Evolutionary conservation across 2,888 invertebrate species (phyloP).

Genomic region (Drosophila flavopinicola): DNA sequence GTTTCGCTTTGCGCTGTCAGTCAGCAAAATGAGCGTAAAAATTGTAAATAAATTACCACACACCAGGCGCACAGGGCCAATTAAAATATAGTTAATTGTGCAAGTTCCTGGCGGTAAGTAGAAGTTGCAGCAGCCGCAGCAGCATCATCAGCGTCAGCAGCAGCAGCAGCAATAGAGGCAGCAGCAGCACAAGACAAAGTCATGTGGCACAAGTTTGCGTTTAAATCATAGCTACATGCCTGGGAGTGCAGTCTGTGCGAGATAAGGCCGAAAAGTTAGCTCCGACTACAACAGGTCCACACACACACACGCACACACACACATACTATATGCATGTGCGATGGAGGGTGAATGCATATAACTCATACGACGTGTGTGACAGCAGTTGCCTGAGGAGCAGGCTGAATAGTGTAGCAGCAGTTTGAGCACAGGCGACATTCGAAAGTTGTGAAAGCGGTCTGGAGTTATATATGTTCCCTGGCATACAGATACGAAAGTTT

Average conservation of each 20-base stretch:
- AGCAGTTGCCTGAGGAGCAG: constrained; percentile 45
- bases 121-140: constrained; percentile 33
- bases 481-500: constrained; percentile 40
- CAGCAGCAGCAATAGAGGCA: constrained; percentile 2
- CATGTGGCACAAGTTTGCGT: constrained; percentile 59
- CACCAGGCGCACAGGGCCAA: constrained; percentile 40
- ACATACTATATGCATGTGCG: constrained; percentile 24
- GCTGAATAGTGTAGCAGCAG: constrained; percentile 7
- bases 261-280: constrained; percentile 65
- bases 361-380: constrained; percentile 68
- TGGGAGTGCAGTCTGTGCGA: constrained; percentile 64
- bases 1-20: constrained; percentile 48
- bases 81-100: constrained; percentile 69
- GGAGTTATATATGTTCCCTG: constrained; percentile 26
- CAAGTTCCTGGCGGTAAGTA: constrained; percentile 56
- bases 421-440: constrained; percentile 25
- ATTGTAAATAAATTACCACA: constrained; percentile 64
- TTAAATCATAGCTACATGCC: constrained; percentile 67
- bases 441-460: constrained; percentile 14
- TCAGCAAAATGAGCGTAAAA: constrained; percentile 65
- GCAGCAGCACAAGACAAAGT: constrained; percentile 42
- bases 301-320: constrained; percentile 6
- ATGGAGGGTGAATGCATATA: constrained; percentile 50
- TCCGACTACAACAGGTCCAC: constrained; percentile 24
- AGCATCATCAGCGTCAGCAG: constrained; percentile 6